Evolutionary conservation across 2,888 invertebrate species (phyloP), one percentile per base, ranked within the genome.

Genomic region (Ectemnius continuus): DNA sequence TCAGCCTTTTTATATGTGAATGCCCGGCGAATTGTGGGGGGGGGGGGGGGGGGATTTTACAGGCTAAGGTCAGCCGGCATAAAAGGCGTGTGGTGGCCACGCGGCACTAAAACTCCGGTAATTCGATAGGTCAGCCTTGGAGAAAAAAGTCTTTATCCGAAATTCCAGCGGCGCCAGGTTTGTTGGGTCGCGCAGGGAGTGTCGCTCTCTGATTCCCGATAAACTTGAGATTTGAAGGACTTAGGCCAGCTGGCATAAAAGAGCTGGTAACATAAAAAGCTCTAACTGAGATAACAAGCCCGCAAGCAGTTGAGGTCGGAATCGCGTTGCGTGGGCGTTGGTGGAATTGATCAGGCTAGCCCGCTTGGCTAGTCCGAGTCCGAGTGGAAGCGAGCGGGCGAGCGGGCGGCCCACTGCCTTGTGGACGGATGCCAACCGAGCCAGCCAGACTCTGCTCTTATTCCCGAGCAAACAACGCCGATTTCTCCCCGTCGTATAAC

Each of bases 381-480:
- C 81, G 79, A 23, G 23, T 23, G 20, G 2, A 2, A 78, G 20
- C 20, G 20, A 20, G 23, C 3, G 23, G 3, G 2, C 23, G 23
- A 23, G 23, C 23, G 23, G 2, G 23, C 23, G 23, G 23, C 23
- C 23, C 23, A 23, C 3, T 23, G 23, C 23, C 68, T 61, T 57
- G 81, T 86, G 86, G 86, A 86, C 61, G 70, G 64, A 65, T 76
- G 85, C 85, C 84, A 86, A 86, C 76, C 36, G 79, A 47, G 48
- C 73, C 79, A 47, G 48, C 73, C 52, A 71, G 26, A 16, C 64
- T 60, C 62, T 64, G 69, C 70, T 70, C 71, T 67, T 65, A 68
- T 70, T 75, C 69, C 80, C 47, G 63, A 56, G 56, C 64, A 57
- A 67, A 65, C 75, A 46, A 72, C 73, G 59, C 61, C 65, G 64